Evolutionary conservation across 2,113 vertebrate genomes (phyloP).

Genomic region (Hiodon alosoides): DNA sequence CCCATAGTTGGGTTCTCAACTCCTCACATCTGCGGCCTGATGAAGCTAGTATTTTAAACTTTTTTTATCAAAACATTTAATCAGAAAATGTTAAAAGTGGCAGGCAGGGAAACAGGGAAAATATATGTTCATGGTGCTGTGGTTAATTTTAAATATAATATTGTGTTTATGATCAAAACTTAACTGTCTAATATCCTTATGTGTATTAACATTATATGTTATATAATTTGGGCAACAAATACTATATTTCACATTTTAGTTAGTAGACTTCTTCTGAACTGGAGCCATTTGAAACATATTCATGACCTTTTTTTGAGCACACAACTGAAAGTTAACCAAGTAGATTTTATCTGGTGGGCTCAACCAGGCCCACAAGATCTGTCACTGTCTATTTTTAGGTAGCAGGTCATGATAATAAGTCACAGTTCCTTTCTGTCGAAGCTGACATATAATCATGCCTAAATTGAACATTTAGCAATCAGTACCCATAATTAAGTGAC

Average conservation of each 20-base stretch:
- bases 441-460: conserved; percentile 53
- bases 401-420: conserved; percentile 54
- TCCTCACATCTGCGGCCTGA: no score
- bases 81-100: background rate
- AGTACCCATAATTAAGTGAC: conserved; percentile 52
- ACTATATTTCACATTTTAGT: background rate
- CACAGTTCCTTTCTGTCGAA: conserved; percentile 40
- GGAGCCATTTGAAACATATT: background rate
- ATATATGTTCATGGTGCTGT: background rate
- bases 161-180: background rate
- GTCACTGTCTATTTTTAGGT: conserved; percentile 52
- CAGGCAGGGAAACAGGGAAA: background rate
- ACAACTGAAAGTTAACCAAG: background rate
- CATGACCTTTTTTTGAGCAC: background rate
- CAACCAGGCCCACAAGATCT: conserved; percentile 20
- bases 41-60: no score
- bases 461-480: conserved; percentile 66
- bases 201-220: background rate
- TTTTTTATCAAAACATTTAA: background rate
- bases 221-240: background rate
- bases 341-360: background rate
- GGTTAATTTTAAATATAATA: background rate
- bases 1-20: no score
- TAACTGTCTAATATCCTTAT: background rate
- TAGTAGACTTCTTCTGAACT: background rate